phyloP scores from a whole-genome alignment of 2,888 invertebrate genomes.

The Allolobophora icterica region DNA sequence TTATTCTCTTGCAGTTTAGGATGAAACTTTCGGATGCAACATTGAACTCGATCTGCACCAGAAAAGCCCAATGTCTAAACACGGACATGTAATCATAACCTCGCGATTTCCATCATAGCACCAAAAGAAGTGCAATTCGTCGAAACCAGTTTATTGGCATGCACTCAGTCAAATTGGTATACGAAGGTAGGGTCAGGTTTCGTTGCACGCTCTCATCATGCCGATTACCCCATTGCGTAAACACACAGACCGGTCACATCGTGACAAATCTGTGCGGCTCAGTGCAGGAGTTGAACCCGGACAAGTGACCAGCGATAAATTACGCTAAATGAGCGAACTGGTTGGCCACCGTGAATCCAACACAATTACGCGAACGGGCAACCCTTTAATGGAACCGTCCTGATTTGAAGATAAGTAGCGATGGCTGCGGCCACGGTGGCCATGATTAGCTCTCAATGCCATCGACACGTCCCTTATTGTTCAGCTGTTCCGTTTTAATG shows the following conservation, averaged over 20 bases:
- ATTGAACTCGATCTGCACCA: too few relatives aligned
- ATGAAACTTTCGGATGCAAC: too few relatives aligned
- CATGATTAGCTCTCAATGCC: background rate
- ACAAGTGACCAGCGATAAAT: background rate
- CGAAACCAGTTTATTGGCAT: too few relatives aligned
- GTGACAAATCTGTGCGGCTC: background rate
- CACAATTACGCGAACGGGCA: constrained; percentile 7
- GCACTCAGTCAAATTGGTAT: too few relatives aligned
- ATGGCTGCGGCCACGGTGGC: background rate
- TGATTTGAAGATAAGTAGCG: constrained; percentile 6
- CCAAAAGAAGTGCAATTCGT: too few relatives aligned
- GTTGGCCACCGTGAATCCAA: background rate
- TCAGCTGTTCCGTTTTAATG: background rate
- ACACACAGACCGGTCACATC: background rate
- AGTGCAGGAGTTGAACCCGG: background rate
- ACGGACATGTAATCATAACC: too few relatives aligned
- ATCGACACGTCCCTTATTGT: background rate
- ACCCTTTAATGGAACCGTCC: background rate
- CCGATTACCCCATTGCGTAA: background rate
- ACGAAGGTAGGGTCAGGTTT: too few relatives aligned
- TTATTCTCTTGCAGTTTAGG: too few relatives aligned
- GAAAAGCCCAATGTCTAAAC: too few relatives aligned
- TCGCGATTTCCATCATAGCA: too few relatives aligned
- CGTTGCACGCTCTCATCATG: too few relatives aligned
- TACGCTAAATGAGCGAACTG: background rate